Conservation (phyloP, 1,140 invertebrate genomes). For the Lepeophtheirus salmonis region DNA sequence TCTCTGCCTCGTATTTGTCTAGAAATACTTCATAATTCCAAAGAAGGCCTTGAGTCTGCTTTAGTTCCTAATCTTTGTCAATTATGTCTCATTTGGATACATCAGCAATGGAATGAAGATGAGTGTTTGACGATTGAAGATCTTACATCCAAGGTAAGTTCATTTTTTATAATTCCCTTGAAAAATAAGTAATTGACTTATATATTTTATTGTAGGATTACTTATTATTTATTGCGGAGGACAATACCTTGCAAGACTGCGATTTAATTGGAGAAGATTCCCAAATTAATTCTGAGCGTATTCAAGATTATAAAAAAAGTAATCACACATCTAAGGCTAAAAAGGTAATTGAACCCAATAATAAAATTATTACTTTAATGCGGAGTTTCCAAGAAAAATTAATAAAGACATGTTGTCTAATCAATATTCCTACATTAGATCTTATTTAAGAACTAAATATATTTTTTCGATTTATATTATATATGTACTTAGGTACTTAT, state of each 20-base stretch:
- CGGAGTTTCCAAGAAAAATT: no score
- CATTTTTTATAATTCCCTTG: no score
- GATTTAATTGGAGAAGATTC: constrained; percentile 45
- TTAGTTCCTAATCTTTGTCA: constrained; percentile 39
- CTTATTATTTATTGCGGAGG: constrained; percentile 50
- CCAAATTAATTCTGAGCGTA: constrained; percentile 47
- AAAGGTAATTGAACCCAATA: no score
- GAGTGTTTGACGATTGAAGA: constrained; percentile 31
- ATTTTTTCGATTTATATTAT: no score
- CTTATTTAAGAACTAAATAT: no score
- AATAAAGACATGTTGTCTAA: no score
- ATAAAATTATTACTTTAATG: no score
- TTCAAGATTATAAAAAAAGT: constrained; percentile 58
- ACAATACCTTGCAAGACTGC: constrained; percentile 57
- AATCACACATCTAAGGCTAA: constrained; percentile 21
- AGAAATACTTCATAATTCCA: constrained; percentile 41
- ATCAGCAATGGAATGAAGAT: constrained; percentile 32
- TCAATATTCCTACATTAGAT: no score
- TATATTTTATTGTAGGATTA: constrained; percentile 37
- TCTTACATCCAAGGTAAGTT: constrained; percentile 25
- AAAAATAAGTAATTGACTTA: no score
- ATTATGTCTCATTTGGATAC: constrained; percentile 47
- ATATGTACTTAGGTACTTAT: no score
- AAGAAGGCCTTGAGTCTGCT: constrained; percentile 40
- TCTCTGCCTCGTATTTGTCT: constrained; percentile 42